Conservation (phyloP, 2,888 invertebrate genomes). For the Plutella xylostella region DNA sequence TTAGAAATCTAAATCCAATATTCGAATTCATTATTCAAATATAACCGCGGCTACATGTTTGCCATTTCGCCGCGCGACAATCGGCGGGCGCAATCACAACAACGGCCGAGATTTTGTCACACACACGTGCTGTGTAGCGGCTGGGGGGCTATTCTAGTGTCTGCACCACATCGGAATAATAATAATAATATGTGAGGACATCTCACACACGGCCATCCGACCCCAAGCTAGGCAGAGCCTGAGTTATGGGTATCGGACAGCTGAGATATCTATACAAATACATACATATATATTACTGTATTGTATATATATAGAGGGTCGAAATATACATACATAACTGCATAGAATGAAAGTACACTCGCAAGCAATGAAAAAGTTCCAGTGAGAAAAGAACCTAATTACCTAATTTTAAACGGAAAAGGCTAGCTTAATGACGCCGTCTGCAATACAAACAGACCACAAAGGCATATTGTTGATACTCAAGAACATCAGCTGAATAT, state of each 20-base stretch:
- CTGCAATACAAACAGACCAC: no score
- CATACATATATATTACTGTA: no score
- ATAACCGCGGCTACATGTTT: constrained; percentile 25
- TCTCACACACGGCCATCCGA: no score
- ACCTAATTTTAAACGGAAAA: neutral
- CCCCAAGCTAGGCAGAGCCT: neutral
- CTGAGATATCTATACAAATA: neutral
- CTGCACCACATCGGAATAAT: neutral
- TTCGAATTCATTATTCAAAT: constrained; percentile 4
- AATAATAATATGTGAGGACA: no score
- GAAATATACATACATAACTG: no score
- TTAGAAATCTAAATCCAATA: no score
- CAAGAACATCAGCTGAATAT: no score
- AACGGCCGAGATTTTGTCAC: constrained; percentile 64
- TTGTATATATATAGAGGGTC: no score
- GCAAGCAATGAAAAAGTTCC: no score
- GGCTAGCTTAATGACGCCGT: no score
- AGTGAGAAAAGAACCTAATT: neutral
- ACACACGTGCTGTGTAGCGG: constrained; percentile 37
- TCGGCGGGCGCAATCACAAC: constrained; percentile 34
- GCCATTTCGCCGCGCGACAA: constrained; percentile 29
- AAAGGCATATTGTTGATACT: no score
- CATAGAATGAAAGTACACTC: no score
- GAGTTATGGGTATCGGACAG: neutral
- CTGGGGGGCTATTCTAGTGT: constrained; percentile 27